phyloP scores from a whole-genome alignment of 2,888 invertebrate genomes.

The Barypeithes pellucidus region DNA sequence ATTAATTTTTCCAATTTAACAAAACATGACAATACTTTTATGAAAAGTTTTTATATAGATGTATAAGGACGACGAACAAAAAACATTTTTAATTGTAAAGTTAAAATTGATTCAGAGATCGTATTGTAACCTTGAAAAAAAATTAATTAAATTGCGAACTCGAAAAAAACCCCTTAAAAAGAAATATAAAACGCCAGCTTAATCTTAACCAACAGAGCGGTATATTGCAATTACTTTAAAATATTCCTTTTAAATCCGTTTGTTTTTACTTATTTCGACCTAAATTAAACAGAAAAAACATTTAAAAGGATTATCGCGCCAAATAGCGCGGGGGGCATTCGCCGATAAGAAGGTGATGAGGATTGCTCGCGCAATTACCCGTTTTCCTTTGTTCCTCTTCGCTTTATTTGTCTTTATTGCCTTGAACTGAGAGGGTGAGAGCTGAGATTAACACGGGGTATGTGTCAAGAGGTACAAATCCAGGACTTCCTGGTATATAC shows the following conservation, averaged over 20 bases:
- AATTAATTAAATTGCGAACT: background rate
- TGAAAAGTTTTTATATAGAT: too few species aligned
- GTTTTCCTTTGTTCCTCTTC: conserved; percentile 49
- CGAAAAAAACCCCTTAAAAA: background rate
- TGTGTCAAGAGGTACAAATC: conserved; percentile 24
- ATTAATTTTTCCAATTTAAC: too few species aligned
- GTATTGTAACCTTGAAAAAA: too few species aligned
- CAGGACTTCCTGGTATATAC: background rate
- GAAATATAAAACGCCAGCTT: background rate
- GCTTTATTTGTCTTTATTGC: conserved; percentile 48
- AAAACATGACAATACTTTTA: too few species aligned
- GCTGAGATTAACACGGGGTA: conserved; percentile 33
- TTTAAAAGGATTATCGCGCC: conserved; percentile 43
- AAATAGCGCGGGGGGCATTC: conserved; percentile 39
- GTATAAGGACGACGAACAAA: too few species aligned
- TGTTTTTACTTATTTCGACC: conserved; percentile 46
- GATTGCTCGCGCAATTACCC: conserved; percentile 46
- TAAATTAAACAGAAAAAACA: conserved; percentile 44
- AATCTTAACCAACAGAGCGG: conserved; percentile 21
- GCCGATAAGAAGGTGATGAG: conserved; percentile 48
- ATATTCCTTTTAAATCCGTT: conserved; percentile 5
- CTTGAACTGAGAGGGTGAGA: conserved; percentile 23
- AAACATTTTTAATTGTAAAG: too few species aligned
- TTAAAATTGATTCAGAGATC: too few species aligned
- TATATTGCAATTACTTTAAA: conserved; percentile 38